Base-by-base conservation (phyloP, 2,113 vertebrate genomes). In the Sceloporus undulatus region DNA sequence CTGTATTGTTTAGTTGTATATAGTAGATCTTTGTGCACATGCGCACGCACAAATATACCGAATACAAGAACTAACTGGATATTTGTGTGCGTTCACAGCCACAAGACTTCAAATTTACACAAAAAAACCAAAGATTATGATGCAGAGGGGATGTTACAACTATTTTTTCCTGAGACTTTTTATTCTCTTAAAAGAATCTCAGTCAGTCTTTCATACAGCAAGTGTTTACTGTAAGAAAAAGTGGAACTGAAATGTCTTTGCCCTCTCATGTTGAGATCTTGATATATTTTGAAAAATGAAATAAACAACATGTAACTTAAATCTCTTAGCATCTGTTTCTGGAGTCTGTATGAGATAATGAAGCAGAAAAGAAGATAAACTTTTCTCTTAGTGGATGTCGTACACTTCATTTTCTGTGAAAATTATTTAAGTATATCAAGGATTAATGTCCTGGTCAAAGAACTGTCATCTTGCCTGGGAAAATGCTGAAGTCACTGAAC, bases 351-450 rank as follows among this genome's bases (percentile, higher is more conserved):
- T 1, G n/a, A 4, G 59, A 14, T 62, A 1, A 42, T 62, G 11
- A 9, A 23, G 34, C n/a, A 8, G 25, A 21, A 40, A 40, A 13
- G 3, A 73, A 48, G 48, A 48, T 48, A 48, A 48, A 48, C 48
- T 48, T 48, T 48, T 48, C 48, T 13, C 86, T 78, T 42, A 73
- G 52, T 40, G 75, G 68, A 77, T 85, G 84, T 65, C 78, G 89
- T 29, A 27, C 85, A 7, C 73, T 86, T 86, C 42, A 87, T 85
- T 85, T 90, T 82, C 71, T 82, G 76, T 79, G 85, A 65, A 40
- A 70, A 68, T 91, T 92, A 92, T 93, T 92, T 91, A 87, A 91
- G 62, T 79, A 38, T 93, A 87, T 93, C 86, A 92, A 92, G 95
- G 85, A 5, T 84, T 91, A 0, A 21, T 86, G 85, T 92, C 87